Evolutionary conservation across 2,113 vertebrate genomes (phyloP), one percentile per base, ranked within the genome.

Genomic region (Eclectus roratus): DNA sequence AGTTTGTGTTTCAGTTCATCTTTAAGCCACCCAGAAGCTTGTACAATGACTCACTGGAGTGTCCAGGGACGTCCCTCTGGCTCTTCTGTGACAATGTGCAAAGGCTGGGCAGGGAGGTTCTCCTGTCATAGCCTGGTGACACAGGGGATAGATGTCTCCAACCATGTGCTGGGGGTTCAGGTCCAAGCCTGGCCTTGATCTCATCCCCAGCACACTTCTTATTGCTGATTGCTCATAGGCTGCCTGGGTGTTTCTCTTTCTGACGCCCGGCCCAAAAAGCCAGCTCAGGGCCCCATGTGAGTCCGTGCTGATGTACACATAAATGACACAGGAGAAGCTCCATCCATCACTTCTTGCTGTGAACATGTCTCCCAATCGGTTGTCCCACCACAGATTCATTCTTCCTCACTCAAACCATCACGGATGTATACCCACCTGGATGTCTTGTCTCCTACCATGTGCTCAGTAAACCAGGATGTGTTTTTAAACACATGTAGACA

Each of bases 331-430:
- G 41, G 39, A 86, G 10, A 11, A 65, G 50, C 31, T 73, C 50
- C n/a, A 20, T 47, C 39, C 53, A 19, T 44, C 44, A 3, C 27
- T 65, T 83, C 44, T 29, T 70, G 10, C 41, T 53, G 29, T 20
- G 10, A 83, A 28, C 13, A 6, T 20, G 31, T 43, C 35, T 65
- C 29, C 13, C 12, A 13, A 0, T 1, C 3, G 0, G 4, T 21
- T 60, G 27, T 60, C 44, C n/a, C 35, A 52, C 17, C 17, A 53
- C 17, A 20, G 1, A 0, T n/a, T 25, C 25, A 21, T 15, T 17
- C 56, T 64, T 64, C 11, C 17, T 69, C 53, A 25, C 12, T 53
- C 47, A n/a, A 80, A 50, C 4, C n/a, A 31, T 19, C 25, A 63
- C 12, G n/a, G 16, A 7, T 53, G 7, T 25, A 15, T 6, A 6